phyloP scores from a whole-genome alignment of 2,113 vertebrate species.

The Zosterops borbonicus region DNA sequence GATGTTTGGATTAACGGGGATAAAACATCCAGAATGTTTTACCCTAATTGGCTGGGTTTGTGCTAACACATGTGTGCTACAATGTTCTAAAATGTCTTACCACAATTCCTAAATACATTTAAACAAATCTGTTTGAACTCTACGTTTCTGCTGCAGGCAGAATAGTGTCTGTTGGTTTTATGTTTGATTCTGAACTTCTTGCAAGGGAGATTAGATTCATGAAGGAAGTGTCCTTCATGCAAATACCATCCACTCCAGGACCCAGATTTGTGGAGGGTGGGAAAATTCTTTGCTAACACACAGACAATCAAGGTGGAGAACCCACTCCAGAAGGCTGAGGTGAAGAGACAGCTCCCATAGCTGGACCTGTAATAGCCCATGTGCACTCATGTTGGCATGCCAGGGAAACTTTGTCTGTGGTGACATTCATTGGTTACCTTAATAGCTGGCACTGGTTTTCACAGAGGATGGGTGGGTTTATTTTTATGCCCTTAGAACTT shows the following conservation, averaged over 20 bases:
- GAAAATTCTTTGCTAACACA: neutral
- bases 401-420: neutral
- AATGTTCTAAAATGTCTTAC: slow-evolving; percentile 12
- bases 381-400: rapidly evolving
- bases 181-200: neutral
- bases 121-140: slow-evolving; percentile 44
- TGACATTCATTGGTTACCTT: neutral
- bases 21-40: slow-evolving; percentile 46
- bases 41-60: slow-evolving; percentile 17
- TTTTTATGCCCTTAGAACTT: neutral
- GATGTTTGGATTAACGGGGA: neutral
- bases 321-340: neutral
- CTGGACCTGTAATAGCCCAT: neutral
- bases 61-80: neutral
- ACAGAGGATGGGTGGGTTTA: neutral
- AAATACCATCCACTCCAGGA: neutral
- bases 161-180: slow-evolving; percentile 9
- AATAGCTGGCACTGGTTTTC: neutral
- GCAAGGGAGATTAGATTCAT: neutral
- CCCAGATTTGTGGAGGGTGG: neutral
- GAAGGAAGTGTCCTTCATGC: neutral
- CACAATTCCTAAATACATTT: slow-evolving; percentile 30
- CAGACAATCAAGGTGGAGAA: neutral
- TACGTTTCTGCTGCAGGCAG: slow-evolving; percentile 4
- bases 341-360: neutral